phyloP scores from a whole-genome alignment of 2,797 vertebrate genomes.

The Pseudopleuronectes americanus region DNA sequence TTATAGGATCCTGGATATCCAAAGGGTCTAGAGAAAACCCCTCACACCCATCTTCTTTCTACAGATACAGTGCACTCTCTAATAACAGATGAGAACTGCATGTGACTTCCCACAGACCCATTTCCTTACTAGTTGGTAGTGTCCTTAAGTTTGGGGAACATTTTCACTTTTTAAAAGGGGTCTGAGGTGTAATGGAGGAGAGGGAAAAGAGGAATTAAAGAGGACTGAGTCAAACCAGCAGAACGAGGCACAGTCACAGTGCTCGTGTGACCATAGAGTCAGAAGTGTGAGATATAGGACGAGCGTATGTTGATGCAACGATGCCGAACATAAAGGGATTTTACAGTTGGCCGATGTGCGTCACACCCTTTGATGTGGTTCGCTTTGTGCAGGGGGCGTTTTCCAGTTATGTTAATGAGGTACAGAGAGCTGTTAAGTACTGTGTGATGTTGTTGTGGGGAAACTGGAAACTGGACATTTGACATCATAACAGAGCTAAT shows the following conservation, averaged over 20 bases:
- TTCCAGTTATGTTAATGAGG: slow-evolving; percentile 58
- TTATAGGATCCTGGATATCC: slow-evolving; percentile 59
- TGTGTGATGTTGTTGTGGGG: slow-evolving; percentile 40
- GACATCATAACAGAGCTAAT: slow-evolving; percentile 27
- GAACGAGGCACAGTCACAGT: slow-evolving; percentile 34
- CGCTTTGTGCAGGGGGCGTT: slow-evolving; percentile 28
- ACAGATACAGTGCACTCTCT: slow-evolving; percentile 48
- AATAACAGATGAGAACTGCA: slow-evolving; percentile 46
- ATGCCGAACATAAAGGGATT: slow-evolving; percentile 58
- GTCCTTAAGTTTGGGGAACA: slow-evolving; percentile 5
- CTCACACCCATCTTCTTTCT: slow-evolving; percentile 52
- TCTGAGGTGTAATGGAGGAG: not conserved
- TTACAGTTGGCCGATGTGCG: slow-evolving; percentile 32
- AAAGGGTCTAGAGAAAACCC: slow-evolving; percentile 47
- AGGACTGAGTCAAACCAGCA: slow-evolving; percentile 58
- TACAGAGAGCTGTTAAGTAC: slow-evolving; percentile 40
- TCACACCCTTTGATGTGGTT: slow-evolving; percentile 59
- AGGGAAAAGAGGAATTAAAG: slow-evolving; percentile 56
- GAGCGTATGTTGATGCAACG: slow-evolving; percentile 49
- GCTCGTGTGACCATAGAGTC: slow-evolving; percentile 50
- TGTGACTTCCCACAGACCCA: slow-evolving; percentile 15
- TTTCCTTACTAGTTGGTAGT: slow-evolving; percentile 38
- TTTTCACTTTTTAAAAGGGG: slow-evolving; percentile 7
- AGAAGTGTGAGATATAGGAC: slow-evolving; percentile 34
- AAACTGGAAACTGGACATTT: slow-evolving; percentile 32